Evolutionary conservation across 2,888 invertebrate genomes (phyloP).

Genomic region (Ellobium chinense): DNA sequence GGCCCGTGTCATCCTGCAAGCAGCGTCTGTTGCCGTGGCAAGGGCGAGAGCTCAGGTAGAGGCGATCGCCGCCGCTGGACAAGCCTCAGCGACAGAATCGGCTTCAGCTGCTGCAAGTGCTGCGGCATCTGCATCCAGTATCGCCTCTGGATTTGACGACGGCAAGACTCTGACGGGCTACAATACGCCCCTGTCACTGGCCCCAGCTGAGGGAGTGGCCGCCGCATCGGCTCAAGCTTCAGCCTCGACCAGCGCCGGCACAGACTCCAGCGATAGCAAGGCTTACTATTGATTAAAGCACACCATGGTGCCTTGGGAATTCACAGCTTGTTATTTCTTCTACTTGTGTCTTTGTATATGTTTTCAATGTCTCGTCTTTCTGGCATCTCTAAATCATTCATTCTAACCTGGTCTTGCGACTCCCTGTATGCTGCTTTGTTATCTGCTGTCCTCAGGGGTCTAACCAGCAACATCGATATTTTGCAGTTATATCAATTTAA

Average conservation of each 20-base stretch:
- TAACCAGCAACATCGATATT: no score
- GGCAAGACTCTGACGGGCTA: not conserved
- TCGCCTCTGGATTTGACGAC: not conserved
- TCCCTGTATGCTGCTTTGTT: no score
- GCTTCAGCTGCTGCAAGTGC: not conserved
- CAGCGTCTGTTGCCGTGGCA: not conserved
- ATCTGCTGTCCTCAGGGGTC: no score
- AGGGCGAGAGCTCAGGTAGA: not conserved
- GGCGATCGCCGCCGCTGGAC: not conserved
- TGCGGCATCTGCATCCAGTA: not conserved
- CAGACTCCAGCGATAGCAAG: not conserved
- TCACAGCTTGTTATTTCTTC: no score
- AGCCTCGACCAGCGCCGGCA: not conserved
- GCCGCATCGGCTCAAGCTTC: not conserved
- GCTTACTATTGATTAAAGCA: not conserved
- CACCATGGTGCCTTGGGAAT: no score
- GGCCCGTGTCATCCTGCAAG: not conserved
- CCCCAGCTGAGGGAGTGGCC: not conserved
- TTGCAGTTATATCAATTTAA: no score
- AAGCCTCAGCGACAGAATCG: not conserved
- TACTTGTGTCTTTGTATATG: no score
- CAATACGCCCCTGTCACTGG: not conserved
- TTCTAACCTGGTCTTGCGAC: no score
- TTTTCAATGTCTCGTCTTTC: no score
- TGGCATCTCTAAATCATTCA: no score